A percentile compares a stretch with the other conserved stretches of the same genome.
Evolutionary conservation across 1,140 invertebrate species (phyloP).

Genomic region (Kradibia gibbosae): DNA sequence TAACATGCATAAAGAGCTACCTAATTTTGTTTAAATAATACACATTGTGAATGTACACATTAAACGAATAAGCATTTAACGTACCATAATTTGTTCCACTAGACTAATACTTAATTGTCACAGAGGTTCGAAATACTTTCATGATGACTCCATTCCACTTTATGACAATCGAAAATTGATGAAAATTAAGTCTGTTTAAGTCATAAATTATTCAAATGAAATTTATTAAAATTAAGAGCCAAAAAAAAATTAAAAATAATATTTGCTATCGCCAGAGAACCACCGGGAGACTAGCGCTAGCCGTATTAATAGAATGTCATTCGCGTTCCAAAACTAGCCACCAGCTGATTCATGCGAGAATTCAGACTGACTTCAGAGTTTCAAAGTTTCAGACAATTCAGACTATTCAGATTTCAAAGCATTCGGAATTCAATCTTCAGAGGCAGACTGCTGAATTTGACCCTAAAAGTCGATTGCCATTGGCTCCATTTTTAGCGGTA

Average conservation of each 20-base stretch:
- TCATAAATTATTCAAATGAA: conserved; percentile 31
- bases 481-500: no score
- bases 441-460: no score
- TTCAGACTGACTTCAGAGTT: not conserved
- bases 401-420: no score
- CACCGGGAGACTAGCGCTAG: conserved; percentile 26
- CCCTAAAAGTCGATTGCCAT: no score
- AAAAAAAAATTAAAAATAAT: conserved; percentile 19
- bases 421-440: no score
- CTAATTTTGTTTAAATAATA: not conserved
- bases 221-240: not conserved
- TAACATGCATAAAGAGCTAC: not conserved
- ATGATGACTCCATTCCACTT: not conserved
- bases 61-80: conserved; percentile 3
- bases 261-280: conserved; percentile 34
- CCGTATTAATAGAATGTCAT: conserved; percentile 61
- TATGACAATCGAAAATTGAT: not conserved
- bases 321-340: conserved; percentile 57
- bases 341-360: conserved; percentile 33
- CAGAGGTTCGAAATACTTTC: not conserved
- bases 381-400: no score
- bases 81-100: no score
- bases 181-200: conserved; percentile 16
- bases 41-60: not conserved
- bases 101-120: conserved; percentile 2